A percentile compares a stretch with the other conserved stretches of the same genome.
phyloP scores from a whole-genome alignment of 1,140 invertebrate species.

The Olivierus martensii region DNA sequence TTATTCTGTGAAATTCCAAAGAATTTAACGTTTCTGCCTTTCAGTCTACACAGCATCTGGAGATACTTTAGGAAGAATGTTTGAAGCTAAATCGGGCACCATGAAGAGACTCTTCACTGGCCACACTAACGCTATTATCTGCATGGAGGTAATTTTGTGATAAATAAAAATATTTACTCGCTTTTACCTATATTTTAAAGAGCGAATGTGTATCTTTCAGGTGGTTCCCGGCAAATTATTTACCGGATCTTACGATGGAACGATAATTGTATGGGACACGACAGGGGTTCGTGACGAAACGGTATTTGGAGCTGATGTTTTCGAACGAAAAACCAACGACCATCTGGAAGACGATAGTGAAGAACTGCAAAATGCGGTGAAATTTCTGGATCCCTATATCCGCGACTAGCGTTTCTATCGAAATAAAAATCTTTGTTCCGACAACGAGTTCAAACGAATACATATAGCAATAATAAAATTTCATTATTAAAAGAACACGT shows the following conservation, averaged over 20 bases:
- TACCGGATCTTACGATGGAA: slow-evolving; percentile 20
- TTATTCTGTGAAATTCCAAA: neutral
- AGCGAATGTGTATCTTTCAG: slow-evolving; percentile 6
- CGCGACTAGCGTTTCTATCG: no score
- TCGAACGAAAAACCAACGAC: slow-evolving; percentile 13
- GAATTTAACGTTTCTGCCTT: slow-evolving; percentile 4
- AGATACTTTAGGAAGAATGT: slow-evolving; percentile 27
- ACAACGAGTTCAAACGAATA: no score
- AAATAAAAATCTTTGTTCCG: no score
- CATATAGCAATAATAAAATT: no score
- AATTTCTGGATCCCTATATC: slow-evolving; percentile 17
- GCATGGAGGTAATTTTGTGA: slow-evolving; percentile 22
- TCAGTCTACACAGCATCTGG: slow-evolving; percentile 37
- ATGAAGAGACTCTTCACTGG: slow-evolving; percentile 32
- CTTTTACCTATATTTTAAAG: no score
- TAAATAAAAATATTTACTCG: neutral
- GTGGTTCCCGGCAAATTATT: slow-evolving; percentile 19
- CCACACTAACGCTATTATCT: slow-evolving; percentile 31
- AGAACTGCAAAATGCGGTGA: slow-evolving; percentile 18
- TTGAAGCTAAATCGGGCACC: slow-evolving; percentile 38
- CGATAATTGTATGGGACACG: slow-evolving; percentile 22
- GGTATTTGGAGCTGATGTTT: slow-evolving; percentile 15
- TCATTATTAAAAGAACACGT: no score
- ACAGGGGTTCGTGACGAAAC: slow-evolving; percentile 19
- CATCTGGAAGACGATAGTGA: slow-evolving; percentile 17